phyloP scores from a whole-genome alignment of 2,113 vertebrate genomes.

The Cairina moschata region DNA sequence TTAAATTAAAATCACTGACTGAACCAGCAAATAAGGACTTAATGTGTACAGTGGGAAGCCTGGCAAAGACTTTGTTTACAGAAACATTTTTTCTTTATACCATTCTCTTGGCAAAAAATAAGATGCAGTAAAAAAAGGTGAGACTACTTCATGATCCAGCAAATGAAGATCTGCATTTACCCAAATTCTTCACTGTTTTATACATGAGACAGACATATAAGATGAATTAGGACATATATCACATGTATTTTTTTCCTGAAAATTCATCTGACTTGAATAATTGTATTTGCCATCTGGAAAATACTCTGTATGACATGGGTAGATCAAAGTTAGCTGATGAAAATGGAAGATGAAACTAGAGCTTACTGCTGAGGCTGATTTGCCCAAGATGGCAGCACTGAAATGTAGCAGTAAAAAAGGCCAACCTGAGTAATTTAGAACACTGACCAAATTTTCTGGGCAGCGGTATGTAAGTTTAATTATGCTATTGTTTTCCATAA shows the following conservation, averaged over 20 bases:
- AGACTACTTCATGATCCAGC: background rate
- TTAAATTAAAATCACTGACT: background rate
- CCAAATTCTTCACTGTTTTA: background rate
- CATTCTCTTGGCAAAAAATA: background rate
- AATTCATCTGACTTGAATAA: conserved; percentile 5
- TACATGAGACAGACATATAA: background rate
- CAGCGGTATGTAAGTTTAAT: background rate
- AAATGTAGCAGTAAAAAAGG: background rate
- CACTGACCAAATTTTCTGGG: background rate
- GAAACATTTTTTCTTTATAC: background rate
- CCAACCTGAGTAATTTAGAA: background rate
- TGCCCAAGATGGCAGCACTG: background rate
- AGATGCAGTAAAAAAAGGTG: background rate
- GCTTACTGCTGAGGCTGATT: background rate
- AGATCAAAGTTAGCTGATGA: background rate
- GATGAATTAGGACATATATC: background rate
- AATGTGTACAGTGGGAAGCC: background rate
- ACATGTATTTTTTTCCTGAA: background rate
- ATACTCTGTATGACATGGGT: background rate
- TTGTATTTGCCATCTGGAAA: background rate
- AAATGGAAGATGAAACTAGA: background rate
- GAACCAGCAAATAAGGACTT: background rate
- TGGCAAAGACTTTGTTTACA: background rate
- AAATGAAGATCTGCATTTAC: background rate
- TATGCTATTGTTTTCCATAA: background rate